Conservation (phyloP, 2,888 invertebrate species). For the Apodemia duryi region DNA sequence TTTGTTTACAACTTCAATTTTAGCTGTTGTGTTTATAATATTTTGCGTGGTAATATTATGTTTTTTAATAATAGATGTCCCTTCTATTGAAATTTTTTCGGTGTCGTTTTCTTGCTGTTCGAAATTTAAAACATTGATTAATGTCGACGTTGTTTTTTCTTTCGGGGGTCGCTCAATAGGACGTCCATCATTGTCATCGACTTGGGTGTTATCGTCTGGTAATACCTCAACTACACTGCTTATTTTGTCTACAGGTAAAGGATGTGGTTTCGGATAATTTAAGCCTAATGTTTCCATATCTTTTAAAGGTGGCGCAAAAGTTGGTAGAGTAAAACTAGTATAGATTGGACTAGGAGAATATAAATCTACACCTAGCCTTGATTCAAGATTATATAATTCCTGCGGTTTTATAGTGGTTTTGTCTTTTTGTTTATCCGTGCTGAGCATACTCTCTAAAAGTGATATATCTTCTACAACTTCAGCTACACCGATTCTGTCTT, state of each 20-base stretch:
- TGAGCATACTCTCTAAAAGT: slow-evolving; percentile 64
- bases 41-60: slow-evolving; percentile 37
- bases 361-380: slow-evolving; percentile 54
- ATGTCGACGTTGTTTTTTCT: slow-evolving; percentile 67
- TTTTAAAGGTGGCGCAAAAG: slow-evolving; percentile 79
- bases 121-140: slow-evolving; percentile 59
- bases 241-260: slow-evolving; percentile 83
- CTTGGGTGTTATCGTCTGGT: slow-evolving; percentile 37
- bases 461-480: slow-evolving; percentile 73
- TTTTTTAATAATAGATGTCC: slow-evolving; percentile 69
- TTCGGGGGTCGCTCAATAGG: slow-evolving; percentile 69
- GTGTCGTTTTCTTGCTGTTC: slow-evolving; percentile 57
- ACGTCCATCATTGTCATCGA: slow-evolving; percentile 58
- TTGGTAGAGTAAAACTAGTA: slow-evolving; percentile 84
- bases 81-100: slow-evolving; percentile 62
- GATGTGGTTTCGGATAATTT: slow-evolving; percentile 82
- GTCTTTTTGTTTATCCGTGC: slow-evolving; percentile 52
- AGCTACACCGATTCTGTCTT: slow-evolving; percentile 73
- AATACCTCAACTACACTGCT: slow-evolving; percentile 60
- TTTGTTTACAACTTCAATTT: slow-evolving; percentile 27
- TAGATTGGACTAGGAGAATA: slow-evolving; percentile 76
- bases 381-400: slow-evolving; percentile 50
- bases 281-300: slow-evolving; percentile 82
- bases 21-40: slow-evolving; percentile 27
- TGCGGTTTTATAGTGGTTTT: slow-evolving; percentile 50